phyloP scores from a whole-genome alignment of 53 echinoderm and acorn worm species.

The Henricia sp. region DNA sequence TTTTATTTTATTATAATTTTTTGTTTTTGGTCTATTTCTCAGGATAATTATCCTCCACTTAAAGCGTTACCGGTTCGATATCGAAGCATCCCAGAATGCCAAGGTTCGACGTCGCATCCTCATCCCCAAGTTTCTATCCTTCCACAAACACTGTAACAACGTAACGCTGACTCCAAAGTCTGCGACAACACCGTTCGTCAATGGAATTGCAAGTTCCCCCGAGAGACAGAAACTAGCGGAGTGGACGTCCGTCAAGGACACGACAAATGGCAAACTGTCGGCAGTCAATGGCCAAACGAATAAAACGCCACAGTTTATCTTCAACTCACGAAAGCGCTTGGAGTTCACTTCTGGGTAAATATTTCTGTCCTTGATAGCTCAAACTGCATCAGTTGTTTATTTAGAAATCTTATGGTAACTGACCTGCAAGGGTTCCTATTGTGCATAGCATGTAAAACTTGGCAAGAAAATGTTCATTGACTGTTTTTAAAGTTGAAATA shows the following conservation, averaged over 20 bases:
- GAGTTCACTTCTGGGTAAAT: too few relatives aligned
- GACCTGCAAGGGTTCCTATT: too few relatives aligned
- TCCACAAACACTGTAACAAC: conserved; percentile 72
- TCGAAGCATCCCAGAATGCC: conserved; percentile 67
- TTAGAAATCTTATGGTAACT: too few relatives aligned
- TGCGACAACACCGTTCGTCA: neutral
- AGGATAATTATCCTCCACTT: conserved; percentile 92
- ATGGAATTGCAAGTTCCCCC: neutral
- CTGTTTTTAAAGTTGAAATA: too few relatives aligned
- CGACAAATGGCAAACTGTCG: neutral
- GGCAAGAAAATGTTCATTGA: too few relatives aligned
- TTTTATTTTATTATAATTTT: too few relatives aligned
- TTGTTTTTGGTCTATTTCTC: too few relatives aligned
- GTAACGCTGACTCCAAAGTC: conserved; percentile 43
- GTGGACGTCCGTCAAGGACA: neutral
- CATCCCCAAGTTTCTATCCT: conserved; percentile 82
- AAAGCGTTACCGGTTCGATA: conserved; percentile 84
- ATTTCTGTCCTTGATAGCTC: too few relatives aligned
- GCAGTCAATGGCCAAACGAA: neutral
- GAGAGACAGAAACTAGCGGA: conserved; percentile 11
- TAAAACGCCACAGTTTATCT: conserved; percentile 14
- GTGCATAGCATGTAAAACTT: too few relatives aligned
- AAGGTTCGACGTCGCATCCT: conserved; percentile 75
- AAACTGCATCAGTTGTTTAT: too few relatives aligned
- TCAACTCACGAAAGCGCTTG: conserved; percentile 18